These are phyloP conservation scores for Saguinus midas DNA, from an alignment of 2,113 vertebrate species.

Conservation along the genomic window DNA sequence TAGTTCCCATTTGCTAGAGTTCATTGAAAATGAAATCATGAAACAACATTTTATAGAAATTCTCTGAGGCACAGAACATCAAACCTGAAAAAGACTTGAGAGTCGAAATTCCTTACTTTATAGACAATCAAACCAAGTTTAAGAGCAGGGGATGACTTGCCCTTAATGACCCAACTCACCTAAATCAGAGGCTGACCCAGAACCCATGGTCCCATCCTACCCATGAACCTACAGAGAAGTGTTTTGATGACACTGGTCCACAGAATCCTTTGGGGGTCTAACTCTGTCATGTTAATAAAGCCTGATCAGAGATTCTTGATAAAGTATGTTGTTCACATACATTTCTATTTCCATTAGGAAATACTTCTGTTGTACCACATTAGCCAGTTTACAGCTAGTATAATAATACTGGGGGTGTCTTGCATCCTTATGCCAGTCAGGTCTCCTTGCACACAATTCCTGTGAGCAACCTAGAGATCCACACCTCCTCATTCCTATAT, in stretches of 20 bases:
- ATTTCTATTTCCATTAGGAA: not conserved
- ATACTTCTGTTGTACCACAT: not conserved
- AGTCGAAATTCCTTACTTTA: not conserved
- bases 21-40: slow-evolving; percentile 32
- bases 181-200: not conserved
- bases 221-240: not conserved
- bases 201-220: not conserved
- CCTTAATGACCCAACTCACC: not conserved
- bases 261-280: not conserved
- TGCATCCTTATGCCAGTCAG: not conserved
- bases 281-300: not conserved
- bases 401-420: not conserved
- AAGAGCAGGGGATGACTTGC: not conserved
- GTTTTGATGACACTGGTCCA: not conserved
- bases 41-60: not conserved
- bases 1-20: not conserved
- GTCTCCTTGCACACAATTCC: not conserved
- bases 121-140: not conserved
- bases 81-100: not conserved
- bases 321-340: not conserved
- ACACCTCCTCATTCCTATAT: not conserved
- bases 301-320: not conserved
- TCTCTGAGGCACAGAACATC: not conserved
- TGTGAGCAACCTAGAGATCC: not conserved
- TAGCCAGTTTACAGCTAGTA: not conserved